phyloP scores from a whole-genome alignment of 2,888 invertebrate genomes.

The Drosophila tanythrix region DNA sequence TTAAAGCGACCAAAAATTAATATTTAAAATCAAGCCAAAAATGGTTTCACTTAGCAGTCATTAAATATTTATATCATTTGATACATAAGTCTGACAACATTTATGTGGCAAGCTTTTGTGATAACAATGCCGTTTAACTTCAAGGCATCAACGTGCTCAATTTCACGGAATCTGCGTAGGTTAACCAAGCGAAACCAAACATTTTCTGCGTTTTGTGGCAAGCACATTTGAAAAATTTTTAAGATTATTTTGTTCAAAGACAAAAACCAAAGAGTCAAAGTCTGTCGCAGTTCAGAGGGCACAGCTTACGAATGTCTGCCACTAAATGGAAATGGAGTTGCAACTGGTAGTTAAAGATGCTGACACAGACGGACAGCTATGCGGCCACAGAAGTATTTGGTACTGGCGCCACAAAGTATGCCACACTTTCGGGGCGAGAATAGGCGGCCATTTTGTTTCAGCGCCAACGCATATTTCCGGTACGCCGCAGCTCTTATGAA shows the following conservation, averaged over 20 bases:
- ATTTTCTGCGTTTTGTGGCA: constrained; percentile 36
- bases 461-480: constrained; percentile 18
- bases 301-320: constrained; percentile 12
- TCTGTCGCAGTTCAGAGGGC: constrained; percentile 22
- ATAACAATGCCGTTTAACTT: neutral
- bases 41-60: neutral
- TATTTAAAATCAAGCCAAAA: neutral
- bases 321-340: constrained; percentile 20
- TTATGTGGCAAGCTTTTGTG: neutral
- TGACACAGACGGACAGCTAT: constrained; percentile 18
- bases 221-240: constrained; percentile 33
- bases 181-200: constrained; percentile 36
- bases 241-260: constrained; percentile 18
- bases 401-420: constrained; percentile 59
- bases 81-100: neutral
- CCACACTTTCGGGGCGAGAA: constrained; percentile 33
- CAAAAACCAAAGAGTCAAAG: constrained; percentile 13
- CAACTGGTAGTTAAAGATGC: constrained; percentile 15
- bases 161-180: constrained; percentile 14
- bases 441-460: constrained; percentile 28
- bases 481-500: neutral
- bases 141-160: neutral
- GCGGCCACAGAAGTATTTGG: constrained; percentile 50
- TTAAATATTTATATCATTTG: neutral
- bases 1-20: neutral